Percentiles rank a stretch among this genome's conserved stretches.
phyloP scores from a whole-genome alignment of 2,113 vertebrate species.

The Aegithalos caudatus region DNA sequence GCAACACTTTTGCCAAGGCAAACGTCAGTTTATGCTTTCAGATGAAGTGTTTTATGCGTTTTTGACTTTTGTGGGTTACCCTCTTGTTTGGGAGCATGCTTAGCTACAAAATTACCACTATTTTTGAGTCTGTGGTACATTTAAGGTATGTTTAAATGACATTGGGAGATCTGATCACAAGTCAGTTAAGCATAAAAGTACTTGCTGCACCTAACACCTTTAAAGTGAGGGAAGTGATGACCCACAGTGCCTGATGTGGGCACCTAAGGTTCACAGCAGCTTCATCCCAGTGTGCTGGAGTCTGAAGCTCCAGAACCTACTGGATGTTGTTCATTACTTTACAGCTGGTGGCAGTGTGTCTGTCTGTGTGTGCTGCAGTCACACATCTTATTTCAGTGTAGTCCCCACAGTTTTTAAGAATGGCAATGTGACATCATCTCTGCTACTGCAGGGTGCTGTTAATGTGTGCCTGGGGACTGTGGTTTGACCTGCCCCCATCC shows the following conservation, averaged over 20 bases:
- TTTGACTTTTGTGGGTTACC: background rate
- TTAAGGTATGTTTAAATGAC: background rate
- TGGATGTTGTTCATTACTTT: background rate
- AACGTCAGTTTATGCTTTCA: background rate
- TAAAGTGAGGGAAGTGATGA: background rate
- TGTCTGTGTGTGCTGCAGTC: background rate
- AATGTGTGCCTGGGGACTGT: background rate
- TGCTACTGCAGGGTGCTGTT: background rate
- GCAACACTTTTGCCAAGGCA: background rate
- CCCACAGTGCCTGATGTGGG: background rate
- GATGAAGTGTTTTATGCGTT: background rate
- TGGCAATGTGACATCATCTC: background rate
- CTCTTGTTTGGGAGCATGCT: background rate
- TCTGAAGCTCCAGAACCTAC: background rate
- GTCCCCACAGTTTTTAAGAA: background rate
- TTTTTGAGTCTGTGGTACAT: background rate
- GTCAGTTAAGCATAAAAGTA: background rate
- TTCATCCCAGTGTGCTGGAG: background rate
- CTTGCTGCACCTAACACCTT: rapidly evolving
- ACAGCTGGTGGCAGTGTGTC: no score
- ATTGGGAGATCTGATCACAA: background rate
- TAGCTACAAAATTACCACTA: background rate
- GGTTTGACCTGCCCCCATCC: background rate
- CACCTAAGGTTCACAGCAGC: background rate
- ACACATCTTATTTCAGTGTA: rapidly evolving